Evolutionary conservation across 1,140 invertebrate species (phyloP).

Genomic region (Olivierus martensii): DNA sequence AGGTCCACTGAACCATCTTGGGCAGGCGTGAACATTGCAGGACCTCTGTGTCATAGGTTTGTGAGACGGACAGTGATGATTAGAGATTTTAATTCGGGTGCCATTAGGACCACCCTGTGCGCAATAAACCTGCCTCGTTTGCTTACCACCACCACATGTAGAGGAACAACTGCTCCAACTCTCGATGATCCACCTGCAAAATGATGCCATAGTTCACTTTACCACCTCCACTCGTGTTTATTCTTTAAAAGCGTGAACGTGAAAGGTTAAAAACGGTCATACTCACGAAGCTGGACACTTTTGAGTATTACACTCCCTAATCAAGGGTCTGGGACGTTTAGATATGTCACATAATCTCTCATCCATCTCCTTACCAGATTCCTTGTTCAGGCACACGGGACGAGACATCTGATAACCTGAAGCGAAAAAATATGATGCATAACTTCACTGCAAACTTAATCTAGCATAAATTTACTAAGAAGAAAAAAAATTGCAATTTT

Average conservation of each 20-base stretch:
- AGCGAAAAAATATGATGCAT: no score
- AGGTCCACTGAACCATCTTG: slow-evolving; percentile 62
- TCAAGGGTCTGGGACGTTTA: slow-evolving; percentile 53
- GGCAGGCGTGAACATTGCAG: slow-evolving; percentile 65
- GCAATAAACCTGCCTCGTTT: slow-evolving; percentile 60
- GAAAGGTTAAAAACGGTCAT: neutral
- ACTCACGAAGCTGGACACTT: slow-evolving; percentile 74
- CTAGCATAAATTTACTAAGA: no score
- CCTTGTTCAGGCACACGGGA: slow-evolving; percentile 53
- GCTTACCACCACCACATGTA: slow-evolving; percentile 65
- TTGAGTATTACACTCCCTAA: slow-evolving; percentile 67
- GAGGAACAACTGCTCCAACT: slow-evolving; percentile 72
- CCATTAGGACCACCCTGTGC: slow-evolving; percentile 45
- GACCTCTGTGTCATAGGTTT: slow-evolving; percentile 60
- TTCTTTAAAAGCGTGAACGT: no score
- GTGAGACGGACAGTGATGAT: slow-evolving; percentile 38
- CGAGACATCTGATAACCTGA: slow-evolving; percentile 70
- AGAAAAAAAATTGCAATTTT: no score
- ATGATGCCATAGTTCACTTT: slow-evolving; percentile 5
- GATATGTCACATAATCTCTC: slow-evolving; percentile 60
- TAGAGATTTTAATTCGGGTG: slow-evolving; percentile 49
- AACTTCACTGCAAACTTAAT: no score
- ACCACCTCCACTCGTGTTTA: no score
- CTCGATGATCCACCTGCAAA: slow-evolving; percentile 67
- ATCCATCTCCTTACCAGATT: slow-evolving; percentile 55